Conservation (phyloP, 2,797 vertebrate genomes). For the Bufotes viridis region DNA sequence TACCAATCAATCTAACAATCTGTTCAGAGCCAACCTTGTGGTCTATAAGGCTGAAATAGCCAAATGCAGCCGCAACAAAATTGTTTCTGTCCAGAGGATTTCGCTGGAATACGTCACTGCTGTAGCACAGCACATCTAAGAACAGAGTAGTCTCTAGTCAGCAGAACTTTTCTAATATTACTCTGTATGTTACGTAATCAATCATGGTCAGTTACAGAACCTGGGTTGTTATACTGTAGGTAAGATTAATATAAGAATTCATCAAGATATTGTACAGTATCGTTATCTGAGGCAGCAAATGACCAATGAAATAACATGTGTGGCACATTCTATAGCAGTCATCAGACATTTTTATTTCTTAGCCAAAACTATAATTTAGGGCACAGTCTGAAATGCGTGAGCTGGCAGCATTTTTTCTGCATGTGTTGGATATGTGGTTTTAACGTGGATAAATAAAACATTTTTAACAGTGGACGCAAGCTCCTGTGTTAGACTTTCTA, state of each 20-base stretch:
- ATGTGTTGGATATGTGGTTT: no score
- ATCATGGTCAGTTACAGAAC: not conserved
- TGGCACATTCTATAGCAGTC: no score
- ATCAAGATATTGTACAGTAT: not conserved
- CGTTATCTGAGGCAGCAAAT: conserved; percentile 23
- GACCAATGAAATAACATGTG: conserved; percentile 19
- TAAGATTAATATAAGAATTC: not conserved
- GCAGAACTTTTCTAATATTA: not conserved
- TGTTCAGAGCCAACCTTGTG: not conserved
- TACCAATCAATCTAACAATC: conserved; percentile 2
- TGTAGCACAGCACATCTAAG: not conserved
- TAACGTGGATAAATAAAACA: no score
- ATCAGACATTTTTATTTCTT: no score
- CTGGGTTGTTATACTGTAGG: not conserved
- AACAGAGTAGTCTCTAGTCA: not conserved
- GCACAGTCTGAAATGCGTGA: no score
- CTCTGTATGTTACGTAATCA: not conserved
- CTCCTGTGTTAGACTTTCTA: no score
- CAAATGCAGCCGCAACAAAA: not conserved
- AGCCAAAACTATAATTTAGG: no score
- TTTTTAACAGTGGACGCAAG: no score
- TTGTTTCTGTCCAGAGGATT: not conserved
- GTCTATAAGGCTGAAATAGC: not conserved
- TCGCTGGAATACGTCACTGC: not conserved
- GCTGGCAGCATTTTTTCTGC: no score